Evolutionary conservation across 2,888 invertebrate genomes (phyloP), one percentile per base, ranked within the genome.

Genomic region (Noctuana brunneofusca): DNA sequence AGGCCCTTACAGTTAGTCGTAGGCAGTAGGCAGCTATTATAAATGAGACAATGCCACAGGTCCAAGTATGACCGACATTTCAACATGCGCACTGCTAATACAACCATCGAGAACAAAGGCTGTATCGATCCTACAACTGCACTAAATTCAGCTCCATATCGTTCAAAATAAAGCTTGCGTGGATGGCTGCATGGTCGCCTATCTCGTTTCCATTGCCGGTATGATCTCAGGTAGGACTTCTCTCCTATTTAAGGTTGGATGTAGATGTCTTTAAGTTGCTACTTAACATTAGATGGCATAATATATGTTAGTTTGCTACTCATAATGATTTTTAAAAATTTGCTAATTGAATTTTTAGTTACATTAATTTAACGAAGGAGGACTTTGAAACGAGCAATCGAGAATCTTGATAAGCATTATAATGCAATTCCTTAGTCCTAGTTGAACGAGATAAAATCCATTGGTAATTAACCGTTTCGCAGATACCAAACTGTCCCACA

Each of bases 81-180:
- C 27, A 62, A 49, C 62, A 62, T 62, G 62, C 62, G 55, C 62
- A 62, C 62, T 55, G 38, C 38, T 62, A 62, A 58, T 62, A 56
- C 55, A 55, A 56, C 62, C 55, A 62, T 62, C 30, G 62, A 22
- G 62, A 62, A 62, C 62, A 62, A 62, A 56, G 55, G 62, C 62
- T 14, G 55, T 62, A 62, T 62, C 62, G 62, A 62, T 62, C 55
- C 62, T 30, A 30, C 54, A 55, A 56, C 55, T 62, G 62, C 55
- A 56, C 55, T 62, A 62, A 56, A 62, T 62, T 62, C 41, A 41
- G 49, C 62, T 49, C 20, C 30, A 56, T 50, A 56, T 20, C 48
- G 41, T 30, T 56, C 55, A 56, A 49, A 53, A 49, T 55, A 41
- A 55, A 41, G 35, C 53, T 32, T n/a, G 38, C 14, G n/a, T 48